A percentile compares a stretch with the other conserved stretches of the same genome.
Conservation (phyloP, 2,797 vertebrate genomes). For the Triplophysa yarkandensis region DNA sequence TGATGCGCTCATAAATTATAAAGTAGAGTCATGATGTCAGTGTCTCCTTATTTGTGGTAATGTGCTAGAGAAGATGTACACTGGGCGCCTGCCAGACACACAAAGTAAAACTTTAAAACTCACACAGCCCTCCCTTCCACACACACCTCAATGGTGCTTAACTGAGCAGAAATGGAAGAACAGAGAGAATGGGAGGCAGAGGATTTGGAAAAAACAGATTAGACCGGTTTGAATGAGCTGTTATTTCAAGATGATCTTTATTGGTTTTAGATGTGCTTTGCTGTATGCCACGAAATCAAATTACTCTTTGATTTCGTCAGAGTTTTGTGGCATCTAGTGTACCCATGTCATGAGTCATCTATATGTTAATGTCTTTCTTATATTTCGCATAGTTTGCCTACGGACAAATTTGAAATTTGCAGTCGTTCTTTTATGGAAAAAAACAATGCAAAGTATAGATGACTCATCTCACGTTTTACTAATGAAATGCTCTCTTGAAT, state of each 20-base stretch:
- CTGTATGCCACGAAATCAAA: not conserved
- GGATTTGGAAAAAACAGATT: conserved; percentile 33
- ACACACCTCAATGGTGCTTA: conserved; percentile 9
- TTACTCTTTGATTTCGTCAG: not conserved
- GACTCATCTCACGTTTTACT: not conserved
- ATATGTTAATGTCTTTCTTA: not conserved
- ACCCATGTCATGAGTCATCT: not conserved
- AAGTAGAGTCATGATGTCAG: conserved; percentile 38
- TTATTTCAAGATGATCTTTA: not conserved
- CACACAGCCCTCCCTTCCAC: conserved; percentile 57
- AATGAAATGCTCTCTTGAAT: not conserved
- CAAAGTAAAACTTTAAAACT: conserved; percentile 63
- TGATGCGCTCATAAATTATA: conserved; percentile 37
- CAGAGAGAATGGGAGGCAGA: conserved; percentile 23
- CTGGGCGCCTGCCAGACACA: conserved; percentile 58
- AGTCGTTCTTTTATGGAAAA: not conserved
- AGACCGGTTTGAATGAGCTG: not conserved
- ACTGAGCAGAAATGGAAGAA: conserved; percentile 52
- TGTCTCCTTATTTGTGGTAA: conserved; percentile 56
- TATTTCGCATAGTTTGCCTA: not conserved
- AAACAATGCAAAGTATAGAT: not conserved
- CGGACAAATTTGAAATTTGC: not conserved
- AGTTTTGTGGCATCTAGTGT: not conserved
- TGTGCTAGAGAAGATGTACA: conserved; percentile 63
- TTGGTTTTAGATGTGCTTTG: not conserved